Conservation (phyloP, 1,140 invertebrate genomes). For the Neuroterus valhalla region DNA sequence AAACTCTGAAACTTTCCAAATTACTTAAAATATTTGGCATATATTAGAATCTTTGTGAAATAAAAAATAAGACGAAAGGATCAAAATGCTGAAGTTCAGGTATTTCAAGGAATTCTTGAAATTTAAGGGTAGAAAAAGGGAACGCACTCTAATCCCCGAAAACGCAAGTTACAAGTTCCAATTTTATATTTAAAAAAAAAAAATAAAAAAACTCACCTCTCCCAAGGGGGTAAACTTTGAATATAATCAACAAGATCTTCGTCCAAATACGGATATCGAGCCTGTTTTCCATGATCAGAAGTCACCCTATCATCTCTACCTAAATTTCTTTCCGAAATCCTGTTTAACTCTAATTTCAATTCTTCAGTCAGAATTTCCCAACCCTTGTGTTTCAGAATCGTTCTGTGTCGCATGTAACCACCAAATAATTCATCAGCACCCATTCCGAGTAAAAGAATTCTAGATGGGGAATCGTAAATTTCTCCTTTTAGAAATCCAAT, state of each 20-base stretch:
- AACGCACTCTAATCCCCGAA: no score
- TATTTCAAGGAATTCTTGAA: no score
- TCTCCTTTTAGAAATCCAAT: constrained; percentile 73
- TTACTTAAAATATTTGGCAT: no score
- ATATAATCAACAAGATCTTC: constrained; percentile 89
- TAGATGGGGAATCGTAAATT: constrained; percentile 79
- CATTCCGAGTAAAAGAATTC: constrained; percentile 91
- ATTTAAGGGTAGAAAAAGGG: no score
- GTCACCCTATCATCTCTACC: constrained; percentile 94
- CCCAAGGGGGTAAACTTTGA: constrained; percentile 81
- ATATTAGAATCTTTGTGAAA: no score
- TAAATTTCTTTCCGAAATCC: constrained; percentile 94
- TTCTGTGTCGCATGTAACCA: constrained; percentile 93
- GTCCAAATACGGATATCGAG: constrained; percentile 95
- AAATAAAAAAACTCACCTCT: constrained; percentile 78
- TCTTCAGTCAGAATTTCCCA: constrained; percentile 83
- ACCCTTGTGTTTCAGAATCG: constrained; percentile 79
- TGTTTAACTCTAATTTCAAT: constrained; percentile 85
- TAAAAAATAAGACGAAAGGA: no score
- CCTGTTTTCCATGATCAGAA: constrained; percentile 85
- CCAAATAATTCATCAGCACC: constrained; percentile 98
- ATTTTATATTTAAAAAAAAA: constrained; percentile 21
- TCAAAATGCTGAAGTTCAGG: no score
- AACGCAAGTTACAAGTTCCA: no score
- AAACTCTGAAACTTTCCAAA: no score